Percentiles rank a stretch among this genome's conserved stretches.
Conservation (phyloP, 1,140 invertebrate genomes). For the Conus ventricosus region DNA sequence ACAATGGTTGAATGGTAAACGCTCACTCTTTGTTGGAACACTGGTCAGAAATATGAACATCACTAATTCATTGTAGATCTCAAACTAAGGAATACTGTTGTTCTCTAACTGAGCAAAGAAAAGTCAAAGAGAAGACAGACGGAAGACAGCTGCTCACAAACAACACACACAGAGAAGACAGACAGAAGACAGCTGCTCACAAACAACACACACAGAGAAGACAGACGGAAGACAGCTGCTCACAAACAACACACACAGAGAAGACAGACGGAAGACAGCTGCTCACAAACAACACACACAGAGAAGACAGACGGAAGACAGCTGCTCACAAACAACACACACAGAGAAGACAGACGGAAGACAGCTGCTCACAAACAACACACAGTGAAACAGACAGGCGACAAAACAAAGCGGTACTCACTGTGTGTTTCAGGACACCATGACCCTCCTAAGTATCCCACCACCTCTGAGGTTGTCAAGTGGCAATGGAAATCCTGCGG, state of each 20-base stretch:
- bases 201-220: neutral
- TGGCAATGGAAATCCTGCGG: constrained; percentile 91
- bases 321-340: too few species aligned
- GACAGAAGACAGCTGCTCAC: neutral
- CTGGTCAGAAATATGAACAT: too few species aligned
- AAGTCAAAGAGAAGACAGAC: constrained; percentile 17
- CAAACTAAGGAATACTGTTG: too few species aligned
- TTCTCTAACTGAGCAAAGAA: neutral
- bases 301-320: neutral
- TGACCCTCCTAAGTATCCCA: constrained; percentile 93
- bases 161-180: neutral
- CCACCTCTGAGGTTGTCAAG: constrained; percentile 92
- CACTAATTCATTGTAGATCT: too few species aligned
- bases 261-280: neutral
- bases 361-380: neutral
- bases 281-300: neutral
- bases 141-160: neutral
- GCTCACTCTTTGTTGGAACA: too few species aligned
- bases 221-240: neutral
- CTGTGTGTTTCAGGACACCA: constrained; percentile 96
- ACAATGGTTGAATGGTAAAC: too few species aligned
- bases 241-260: neutral
- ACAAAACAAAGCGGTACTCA: constrained; percentile 76
- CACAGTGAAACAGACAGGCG: neutral
- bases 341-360: constrained; percentile 8